Evolutionary conservation across 2,797 vertebrate species (phyloP).

Genomic region (Thamnophis elegans): DNA sequence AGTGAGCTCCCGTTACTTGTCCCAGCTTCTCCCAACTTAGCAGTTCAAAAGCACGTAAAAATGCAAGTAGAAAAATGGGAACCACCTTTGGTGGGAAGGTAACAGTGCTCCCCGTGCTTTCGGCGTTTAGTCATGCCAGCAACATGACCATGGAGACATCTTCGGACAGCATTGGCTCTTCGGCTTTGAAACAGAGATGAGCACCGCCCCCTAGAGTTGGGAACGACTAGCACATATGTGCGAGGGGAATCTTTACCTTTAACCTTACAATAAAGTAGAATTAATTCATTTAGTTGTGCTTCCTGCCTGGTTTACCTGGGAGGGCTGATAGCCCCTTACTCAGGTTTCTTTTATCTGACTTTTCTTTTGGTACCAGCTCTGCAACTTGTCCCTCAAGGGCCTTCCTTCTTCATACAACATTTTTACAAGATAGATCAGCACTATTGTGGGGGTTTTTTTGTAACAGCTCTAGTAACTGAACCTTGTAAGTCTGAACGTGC

Average conservation of each 20-base stretch:
- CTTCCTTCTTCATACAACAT: background rate
- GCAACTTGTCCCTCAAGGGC: background rate
- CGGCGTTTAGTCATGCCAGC: no score
- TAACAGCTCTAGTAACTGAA: background rate
- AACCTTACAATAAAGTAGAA: background rate
- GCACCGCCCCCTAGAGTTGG: no score
- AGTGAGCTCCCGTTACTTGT: no score
- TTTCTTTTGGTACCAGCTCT: background rate
- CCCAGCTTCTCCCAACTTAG: no score
- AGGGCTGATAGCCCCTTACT: background rate
- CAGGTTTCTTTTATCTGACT: background rate
- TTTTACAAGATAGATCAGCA: background rate
- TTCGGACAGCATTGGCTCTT: no score
- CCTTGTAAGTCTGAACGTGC: background rate
- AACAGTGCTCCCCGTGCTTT: no score
- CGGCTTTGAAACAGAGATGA: no score
- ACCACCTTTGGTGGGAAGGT: no score
- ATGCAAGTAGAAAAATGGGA: no score
- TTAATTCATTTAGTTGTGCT: background rate
- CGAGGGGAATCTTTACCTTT: background rate
- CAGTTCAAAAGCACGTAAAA: no score
- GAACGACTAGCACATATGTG: no score
- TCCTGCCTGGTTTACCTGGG: background rate
- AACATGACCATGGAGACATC: no score
- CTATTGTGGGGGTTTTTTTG: background rate